Evolutionary conservation across 2,113 vertebrate species (phyloP), one percentile per base, ranked within the genome.

Genomic region (Sclerurus mexicanus): DNA sequence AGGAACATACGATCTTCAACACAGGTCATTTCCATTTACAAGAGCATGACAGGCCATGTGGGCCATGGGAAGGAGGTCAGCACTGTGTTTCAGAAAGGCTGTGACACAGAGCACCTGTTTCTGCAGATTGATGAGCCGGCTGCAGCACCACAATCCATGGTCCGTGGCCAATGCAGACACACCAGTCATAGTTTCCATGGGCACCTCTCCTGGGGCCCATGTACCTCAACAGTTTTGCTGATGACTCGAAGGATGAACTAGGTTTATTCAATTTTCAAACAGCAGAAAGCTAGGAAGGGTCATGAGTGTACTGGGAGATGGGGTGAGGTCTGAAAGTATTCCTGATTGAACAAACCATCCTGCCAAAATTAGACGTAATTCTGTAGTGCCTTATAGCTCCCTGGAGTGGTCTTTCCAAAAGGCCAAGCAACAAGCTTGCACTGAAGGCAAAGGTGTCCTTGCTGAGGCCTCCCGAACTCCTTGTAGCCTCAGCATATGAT

Each of bases 31-130:
- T 77, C 63, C 46, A 73, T 62, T 74, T 55, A 16, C 14, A 49
- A 8, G 39, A 67, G 19, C 50, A 69, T 0, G 6, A 73, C n/a
- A 22, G 55, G 40, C 25, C 73, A 11, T 0, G 0, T 0, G 0
- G 72, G 24, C 58, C 1, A 1, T 0, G 1, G 76, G 88, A 71
- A 53, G 40, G 64, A 74, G 56, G 42, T 49, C 31, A 31, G 12
- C 4, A 13, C 24, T 21, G 9, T 0, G 1, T 35, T 90, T 77
- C 58, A n/a, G 67, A 37, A 27, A n/a, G 55, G 42, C 67, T 87
- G 47, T 83, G 63, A 40, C 16, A 18, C 9, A 8, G 31, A 47
- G 30, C 14, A n/a, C 31, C 46, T 8, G 1, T 37, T 78, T 47
- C 55, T 77, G 33, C 17, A 30, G 60, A 23, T 46, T 37, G 56